Percentiles rank a stretch among this genome's conserved stretches.
Conservation (phyloP, 2,888 invertebrate species). For the Campopleginae sp. region DNA sequence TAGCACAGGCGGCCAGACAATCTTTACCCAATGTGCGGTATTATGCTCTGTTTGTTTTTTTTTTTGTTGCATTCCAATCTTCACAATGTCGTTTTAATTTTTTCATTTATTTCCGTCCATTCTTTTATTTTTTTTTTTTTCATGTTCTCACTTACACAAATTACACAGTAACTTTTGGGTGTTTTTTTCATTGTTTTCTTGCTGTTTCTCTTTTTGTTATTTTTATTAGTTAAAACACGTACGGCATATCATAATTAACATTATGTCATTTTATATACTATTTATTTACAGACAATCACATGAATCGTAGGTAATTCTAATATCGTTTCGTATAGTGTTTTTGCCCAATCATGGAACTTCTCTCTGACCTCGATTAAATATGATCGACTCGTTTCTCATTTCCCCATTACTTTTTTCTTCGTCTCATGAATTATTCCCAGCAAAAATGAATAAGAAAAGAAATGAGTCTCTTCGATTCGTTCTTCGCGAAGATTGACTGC, state of each 20-base stretch:
- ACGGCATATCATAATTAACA: constrained; percentile 83
- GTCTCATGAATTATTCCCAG: constrained; percentile 49
- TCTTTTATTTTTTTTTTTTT: constrained; percentile 40
- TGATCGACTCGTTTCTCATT: constrained; percentile 69
- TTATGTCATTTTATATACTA: constrained; percentile 81
- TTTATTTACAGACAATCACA: constrained; percentile 84
- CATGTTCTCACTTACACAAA: constrained; percentile 71
- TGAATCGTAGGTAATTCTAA: constrained; percentile 83
- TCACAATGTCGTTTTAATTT: constrained; percentile 36
- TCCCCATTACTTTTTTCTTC: constrained; percentile 63
- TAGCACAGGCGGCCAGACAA: constrained; percentile 83
- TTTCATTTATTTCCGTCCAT: constrained; percentile 27
- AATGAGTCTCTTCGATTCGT: constrained; percentile 40
- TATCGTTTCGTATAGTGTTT: constrained; percentile 80
- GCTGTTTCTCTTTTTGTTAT: constrained; percentile 63
- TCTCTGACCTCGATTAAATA: constrained; percentile 31
- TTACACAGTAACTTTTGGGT: constrained; percentile 82
- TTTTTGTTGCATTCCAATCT: constrained; percentile 29
- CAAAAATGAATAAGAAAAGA: constrained; percentile 16
- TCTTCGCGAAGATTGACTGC: constrained; percentile 64
- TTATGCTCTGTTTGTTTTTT: constrained; percentile 40
- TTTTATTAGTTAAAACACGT: constrained; percentile 82
- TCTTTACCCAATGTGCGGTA: constrained; percentile 63
- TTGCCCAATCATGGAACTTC: constrained; percentile 72
- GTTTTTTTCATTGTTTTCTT: constrained; percentile 69